Percentiles rank a stretch among this genome's conserved stretches.
These are phyloP conservation scores for Hirtodrosophila duncani DNA, from an alignment of 2,888 invertebrate species.

Conservation along the genomic window DNA sequence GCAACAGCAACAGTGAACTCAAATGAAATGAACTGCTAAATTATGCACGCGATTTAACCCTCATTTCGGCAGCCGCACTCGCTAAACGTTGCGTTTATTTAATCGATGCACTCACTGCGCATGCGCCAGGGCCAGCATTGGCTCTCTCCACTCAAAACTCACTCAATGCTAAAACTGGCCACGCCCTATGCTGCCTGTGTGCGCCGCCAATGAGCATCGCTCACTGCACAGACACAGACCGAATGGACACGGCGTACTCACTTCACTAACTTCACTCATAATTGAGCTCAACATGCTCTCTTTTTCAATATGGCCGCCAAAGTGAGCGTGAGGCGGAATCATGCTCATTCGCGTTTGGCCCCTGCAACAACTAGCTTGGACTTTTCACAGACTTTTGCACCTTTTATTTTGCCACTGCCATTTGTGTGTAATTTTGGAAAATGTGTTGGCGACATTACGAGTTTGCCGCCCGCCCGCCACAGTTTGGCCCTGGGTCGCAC, in stretches of 20 bases:
- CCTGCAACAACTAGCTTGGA: slow-evolving; percentile 39
- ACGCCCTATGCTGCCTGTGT: slow-evolving; percentile 46
- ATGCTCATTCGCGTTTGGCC: slow-evolving; percentile 18
- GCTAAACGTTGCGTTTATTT: slow-evolving; percentile 17
- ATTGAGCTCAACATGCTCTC: slow-evolving; percentile 20
- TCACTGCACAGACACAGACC: slow-evolving; percentile 6
- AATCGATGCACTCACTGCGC: slow-evolving; percentile 1
- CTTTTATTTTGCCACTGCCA: slow-evolving; percentile 72
- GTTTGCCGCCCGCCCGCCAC: slow-evolving; percentile 34
- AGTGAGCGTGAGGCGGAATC: slow-evolving; percentile 4
- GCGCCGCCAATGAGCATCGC: slow-evolving; percentile 26
- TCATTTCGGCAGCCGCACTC: slow-evolving; percentile 59
- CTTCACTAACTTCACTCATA: too few relatives aligned
- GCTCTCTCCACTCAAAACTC: slow-evolving; percentile 20
- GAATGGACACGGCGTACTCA: too few relatives aligned
- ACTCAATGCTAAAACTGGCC: slow-evolving; percentile 32
- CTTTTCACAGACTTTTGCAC: slow-evolving; percentile 51
- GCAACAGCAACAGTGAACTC: slow-evolving; percentile 68
- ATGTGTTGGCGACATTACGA: slow-evolving; percentile 72
- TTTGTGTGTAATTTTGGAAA: slow-evolving; percentile 73
- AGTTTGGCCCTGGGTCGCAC: slow-evolving; percentile 50
- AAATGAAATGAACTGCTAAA: slow-evolving; percentile 74
- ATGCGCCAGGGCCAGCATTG: slow-evolving; percentile 5
- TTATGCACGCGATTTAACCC: slow-evolving; percentile 74
- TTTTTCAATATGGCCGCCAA: slow-evolving; percentile 45